Conservation (phyloP, 1,140 invertebrate species). For the Idris sp. region DNA sequence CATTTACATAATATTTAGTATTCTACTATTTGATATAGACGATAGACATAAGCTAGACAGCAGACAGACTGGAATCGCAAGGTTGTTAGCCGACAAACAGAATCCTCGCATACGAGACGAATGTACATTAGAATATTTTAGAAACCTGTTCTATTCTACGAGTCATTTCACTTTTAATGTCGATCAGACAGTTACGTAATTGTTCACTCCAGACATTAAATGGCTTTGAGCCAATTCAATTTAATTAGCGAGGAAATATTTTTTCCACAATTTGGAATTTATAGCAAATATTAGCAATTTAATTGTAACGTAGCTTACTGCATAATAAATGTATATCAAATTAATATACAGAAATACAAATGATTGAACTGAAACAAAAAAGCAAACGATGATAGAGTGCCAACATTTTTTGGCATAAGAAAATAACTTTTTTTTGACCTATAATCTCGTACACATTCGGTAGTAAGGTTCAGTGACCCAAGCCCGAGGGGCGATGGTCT, state of each 20-base stretch:
- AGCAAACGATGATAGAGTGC: too few species aligned
- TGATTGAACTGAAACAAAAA: too few species aligned
- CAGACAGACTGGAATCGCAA: constrained; percentile 60
- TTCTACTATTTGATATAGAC: constrained; percentile 34
- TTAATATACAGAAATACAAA: too few species aligned
- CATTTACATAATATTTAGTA: too few species aligned
- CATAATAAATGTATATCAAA: too few species aligned
- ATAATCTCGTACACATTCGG: constrained; percentile 59
- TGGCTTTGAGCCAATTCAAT: too few species aligned
- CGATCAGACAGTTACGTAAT: constrained; percentile 39
- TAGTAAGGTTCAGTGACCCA: constrained; percentile 77
- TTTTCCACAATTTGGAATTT: too few species aligned
- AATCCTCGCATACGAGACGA: constrained; percentile 58
- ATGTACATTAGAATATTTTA: constrained; percentile 67
- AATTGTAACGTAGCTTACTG: too few species aligned
- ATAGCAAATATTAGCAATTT: too few species aligned
- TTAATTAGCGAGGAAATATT: too few species aligned
- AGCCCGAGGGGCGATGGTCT: constrained; percentile 76
- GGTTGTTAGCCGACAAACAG: constrained; percentile 49
- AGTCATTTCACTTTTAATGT: constrained; percentile 42
- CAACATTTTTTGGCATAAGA: constrained; percentile 22
- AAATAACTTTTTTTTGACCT: constrained; percentile 62
- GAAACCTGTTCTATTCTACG: constrained; percentile 49
- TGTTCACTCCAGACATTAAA: constrained; percentile 7
- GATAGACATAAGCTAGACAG: constrained; percentile 62